These are phyloP conservation scores for Chroicocephalus ridibundus DNA, from an alignment of 2,113 vertebrate genomes.

Conservation along the genomic window DNA sequence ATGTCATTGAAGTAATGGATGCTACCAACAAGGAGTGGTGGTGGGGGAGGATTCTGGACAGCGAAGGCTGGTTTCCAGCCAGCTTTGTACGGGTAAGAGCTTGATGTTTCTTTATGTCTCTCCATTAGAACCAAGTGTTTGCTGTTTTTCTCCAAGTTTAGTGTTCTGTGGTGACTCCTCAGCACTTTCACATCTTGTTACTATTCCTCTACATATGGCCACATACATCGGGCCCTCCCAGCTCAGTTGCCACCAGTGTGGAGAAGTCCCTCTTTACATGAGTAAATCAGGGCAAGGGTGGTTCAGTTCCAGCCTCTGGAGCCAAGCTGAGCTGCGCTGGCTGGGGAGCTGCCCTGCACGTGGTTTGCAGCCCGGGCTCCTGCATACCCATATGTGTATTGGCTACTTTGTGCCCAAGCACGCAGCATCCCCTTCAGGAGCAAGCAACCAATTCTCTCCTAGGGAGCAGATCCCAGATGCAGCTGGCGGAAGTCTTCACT, in stretches of 20 bases:
- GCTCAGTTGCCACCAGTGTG: not conserved
- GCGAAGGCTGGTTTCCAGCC: conserved; percentile 96
- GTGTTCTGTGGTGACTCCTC: not conserved
- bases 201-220: not conserved
- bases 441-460: not conserved
- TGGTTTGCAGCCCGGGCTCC: not conserved
- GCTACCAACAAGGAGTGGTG: conserved; percentile 98
- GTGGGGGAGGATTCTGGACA: conserved; percentile 93
- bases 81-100: conserved; percentile 92
- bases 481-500: not conserved
- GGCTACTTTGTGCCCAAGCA: not conserved
- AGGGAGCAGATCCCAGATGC: not conserved
- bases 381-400: not conserved
- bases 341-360: not conserved
- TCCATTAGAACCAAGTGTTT: not conserved
- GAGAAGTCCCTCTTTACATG: not conserved
- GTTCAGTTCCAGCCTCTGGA: not conserved
- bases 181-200: not conserved
- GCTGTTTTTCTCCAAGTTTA: not conserved
- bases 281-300: not conserved
- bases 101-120: not conserved
- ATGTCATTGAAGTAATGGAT: conserved; percentile 95
- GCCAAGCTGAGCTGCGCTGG: not conserved
- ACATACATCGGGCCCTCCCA: not conserved
- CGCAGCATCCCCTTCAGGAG: not conserved